phyloP scores from a whole-genome alignment of 1,140 invertebrate genomes.

The Grapholita molesta region DNA sequence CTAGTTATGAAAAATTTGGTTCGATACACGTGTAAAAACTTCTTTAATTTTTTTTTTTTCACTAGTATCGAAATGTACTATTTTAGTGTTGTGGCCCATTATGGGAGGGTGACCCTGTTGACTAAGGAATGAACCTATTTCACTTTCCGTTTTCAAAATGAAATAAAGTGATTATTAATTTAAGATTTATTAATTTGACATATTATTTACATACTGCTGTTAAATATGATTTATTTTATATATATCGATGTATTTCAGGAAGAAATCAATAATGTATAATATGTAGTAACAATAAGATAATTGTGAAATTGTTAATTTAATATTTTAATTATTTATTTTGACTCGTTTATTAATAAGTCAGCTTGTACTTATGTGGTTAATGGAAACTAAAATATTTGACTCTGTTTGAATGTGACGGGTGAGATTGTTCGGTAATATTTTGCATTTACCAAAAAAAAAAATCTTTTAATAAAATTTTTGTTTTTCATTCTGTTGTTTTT shows the following conservation, averaged over 20 bases:
- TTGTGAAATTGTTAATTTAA: slow-evolving; percentile 59
- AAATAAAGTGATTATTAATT: too few species aligned
- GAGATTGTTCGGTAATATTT: slow-evolving; percentile 61
- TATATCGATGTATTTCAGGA: slow-evolving; percentile 2
- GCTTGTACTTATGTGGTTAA: slow-evolving; percentile 62
- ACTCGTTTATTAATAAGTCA: slow-evolving; percentile 48
- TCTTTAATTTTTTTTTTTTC: too few species aligned
- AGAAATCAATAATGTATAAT: neutral
- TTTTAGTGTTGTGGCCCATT: too few species aligned
- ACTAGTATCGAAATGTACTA: too few species aligned
- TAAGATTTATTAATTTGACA: too few species aligned
- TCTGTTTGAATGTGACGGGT: slow-evolving; percentile 52
- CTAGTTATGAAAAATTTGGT: too few species aligned
- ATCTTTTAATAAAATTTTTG: slow-evolving; percentile 51
- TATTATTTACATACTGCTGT: too few species aligned
- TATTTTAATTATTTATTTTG: slow-evolving; percentile 59
- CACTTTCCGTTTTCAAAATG: too few species aligned
- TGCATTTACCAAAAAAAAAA: slow-evolving; percentile 74
- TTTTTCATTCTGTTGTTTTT: slow-evolving; percentile 34
- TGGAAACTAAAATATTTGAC: slow-evolving; percentile 46
- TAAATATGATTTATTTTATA: neutral
- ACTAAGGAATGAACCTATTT: too few species aligned
- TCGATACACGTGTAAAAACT: too few species aligned
- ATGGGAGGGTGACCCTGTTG: too few species aligned
- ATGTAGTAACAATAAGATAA: neutral